Evolutionary conservation across 2,888 invertebrate species (phyloP), one percentile per base, ranked within the genome.

Genomic region (Artemia sp.): DNA sequence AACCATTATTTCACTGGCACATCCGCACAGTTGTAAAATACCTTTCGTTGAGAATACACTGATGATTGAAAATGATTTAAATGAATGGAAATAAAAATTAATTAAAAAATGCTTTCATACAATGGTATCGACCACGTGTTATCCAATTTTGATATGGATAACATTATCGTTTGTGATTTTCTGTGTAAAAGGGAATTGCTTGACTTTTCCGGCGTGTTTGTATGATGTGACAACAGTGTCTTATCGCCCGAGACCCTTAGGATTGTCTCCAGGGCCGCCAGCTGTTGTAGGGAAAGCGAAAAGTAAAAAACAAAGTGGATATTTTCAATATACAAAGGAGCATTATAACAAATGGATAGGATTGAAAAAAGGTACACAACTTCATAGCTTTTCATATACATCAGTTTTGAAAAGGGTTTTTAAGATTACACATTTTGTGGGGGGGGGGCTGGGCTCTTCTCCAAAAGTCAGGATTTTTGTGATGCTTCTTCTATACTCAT

Each of bases 171-270:
- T 5, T 38, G 58, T 58, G 58, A 14, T 58, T n/a, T 14, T 14
- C n/a, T n/a, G 7, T 14, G 58, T 58, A 14, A 14, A n/a, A n/a
- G 58, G 58, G 14, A 58, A 58, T 58, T 58, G 58, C 14, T 8
- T 58, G 58, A 58, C 58, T 14, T 58, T 58, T 58, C 58, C 58
- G 58, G 58, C 58, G 58, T 58, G 58, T 58, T 58, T 58, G 58
- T 58, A 58, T 58, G 58, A 58, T 7, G 58, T 58, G n/a, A 58
- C 58, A 14, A 58, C 58, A 6, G 58, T 58, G 58, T n/a, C 58
- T 14, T 58, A n/a, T 14, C n/a, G 58, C n/a, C n/a, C n/a, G 58
- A 58, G 14, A 14, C 58, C 9, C 58, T 14, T 58, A n/a, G 58
- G 58, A 14, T n/a, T 58, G n/a, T 58, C 58, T 14, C 58, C 58